These are phyloP conservation scores for Sebastolobus altivelis DNA, from an alignment of 2,797 vertebrate species.

Conservation along the genomic window DNA sequence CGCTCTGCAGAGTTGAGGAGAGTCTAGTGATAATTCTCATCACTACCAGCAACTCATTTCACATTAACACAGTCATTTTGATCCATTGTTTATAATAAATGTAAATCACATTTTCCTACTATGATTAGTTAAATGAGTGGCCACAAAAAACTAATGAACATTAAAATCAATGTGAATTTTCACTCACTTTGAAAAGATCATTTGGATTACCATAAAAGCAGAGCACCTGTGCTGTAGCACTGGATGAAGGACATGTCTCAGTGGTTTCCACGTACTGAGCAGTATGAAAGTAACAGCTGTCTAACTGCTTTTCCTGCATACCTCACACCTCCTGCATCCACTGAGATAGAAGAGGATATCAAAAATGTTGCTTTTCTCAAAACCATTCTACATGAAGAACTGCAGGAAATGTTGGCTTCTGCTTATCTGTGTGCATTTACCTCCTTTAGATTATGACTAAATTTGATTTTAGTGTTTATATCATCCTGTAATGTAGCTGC, in stretches of 20 bases:
- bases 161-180: not conserved
- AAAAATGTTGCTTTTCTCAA: not conserved
- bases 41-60: not conserved
- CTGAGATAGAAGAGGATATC: not conserved
- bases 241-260: conserved; percentile 18
- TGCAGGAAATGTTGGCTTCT: not conserved
- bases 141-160: conserved; percentile 4
- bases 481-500: not conserved
- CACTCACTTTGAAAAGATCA: not conserved
- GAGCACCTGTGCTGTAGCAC: not conserved
- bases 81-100: not conserved
- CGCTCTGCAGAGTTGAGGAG: not conserved
- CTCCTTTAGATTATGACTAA: not conserved
- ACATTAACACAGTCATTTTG: not conserved
- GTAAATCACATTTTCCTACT: not conserved
- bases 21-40: not conserved
- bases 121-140: not conserved
- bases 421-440: not conserved
- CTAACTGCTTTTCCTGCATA: conserved; percentile 8
- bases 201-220: not conserved
- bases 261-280: conserved; percentile 24
- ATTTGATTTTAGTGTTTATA: not conserved
- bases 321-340: conserved; percentile 13
- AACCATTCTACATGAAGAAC: not conserved
- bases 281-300: conserved; percentile 33